Percentiles rank a stretch among this genome's conserved stretches.
Conservation (phyloP, 2,888 invertebrate species). For the Eristalinus aeneus region DNA sequence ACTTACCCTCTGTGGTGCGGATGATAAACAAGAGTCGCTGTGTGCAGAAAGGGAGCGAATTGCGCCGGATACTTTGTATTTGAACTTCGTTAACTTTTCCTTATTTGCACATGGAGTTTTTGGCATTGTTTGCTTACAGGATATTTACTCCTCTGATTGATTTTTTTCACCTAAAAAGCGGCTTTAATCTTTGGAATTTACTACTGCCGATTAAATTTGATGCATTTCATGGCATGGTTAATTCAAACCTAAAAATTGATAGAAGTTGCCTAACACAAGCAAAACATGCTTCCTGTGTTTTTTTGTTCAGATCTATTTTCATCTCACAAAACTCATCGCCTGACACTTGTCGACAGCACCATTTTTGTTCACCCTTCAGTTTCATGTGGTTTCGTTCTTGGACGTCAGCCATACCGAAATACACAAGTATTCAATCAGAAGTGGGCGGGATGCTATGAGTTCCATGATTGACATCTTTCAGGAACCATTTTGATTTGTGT, state of each 20-base stretch:
- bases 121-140: conserved; percentile 54
- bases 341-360: neutral
- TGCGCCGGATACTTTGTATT: conserved; percentile 53
- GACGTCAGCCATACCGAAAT: conserved; percentile 22
- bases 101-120: conserved; percentile 63
- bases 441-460: conserved; percentile 14
- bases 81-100: conserved; percentile 66
- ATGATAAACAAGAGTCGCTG: conserved; percentile 53
- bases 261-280: neutral
- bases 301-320: no score
- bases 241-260: no score
- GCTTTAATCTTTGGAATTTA: neutral
- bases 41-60: neutral
- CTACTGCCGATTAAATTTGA: neutral
- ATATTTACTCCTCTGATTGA: conserved; percentile 62
- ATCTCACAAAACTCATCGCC: neutral
- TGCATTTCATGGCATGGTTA: no score
- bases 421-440: neutral
- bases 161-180: conserved; percentile 25
- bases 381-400: neutral
- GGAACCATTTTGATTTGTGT: conserved; percentile 21
- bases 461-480: conserved; percentile 33
- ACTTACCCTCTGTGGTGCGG: conserved; percentile 36
- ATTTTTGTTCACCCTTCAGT: neutral
- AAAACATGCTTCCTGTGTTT: neutral